Evolutionary conservation across 2,113 vertebrate genomes (phyloP), one percentile per base, ranked within the genome.

Genomic region (Mesembrinibis cayennensis): DNA sequence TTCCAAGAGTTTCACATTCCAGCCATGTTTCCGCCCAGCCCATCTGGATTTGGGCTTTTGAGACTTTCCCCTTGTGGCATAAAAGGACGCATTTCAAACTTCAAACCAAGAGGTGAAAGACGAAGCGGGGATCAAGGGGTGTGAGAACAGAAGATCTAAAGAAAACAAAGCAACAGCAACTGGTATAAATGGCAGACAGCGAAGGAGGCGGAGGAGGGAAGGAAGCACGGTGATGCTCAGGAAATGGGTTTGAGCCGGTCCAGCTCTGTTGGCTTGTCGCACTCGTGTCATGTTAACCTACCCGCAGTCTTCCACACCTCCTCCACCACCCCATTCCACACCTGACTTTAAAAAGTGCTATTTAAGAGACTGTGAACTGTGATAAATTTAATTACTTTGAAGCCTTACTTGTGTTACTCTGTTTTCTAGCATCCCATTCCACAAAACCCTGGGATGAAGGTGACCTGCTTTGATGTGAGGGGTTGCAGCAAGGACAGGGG

Each of bases 1-100:
- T 25, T 49, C 19, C 0, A 1, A 16, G 14, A 61, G 11, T 58
- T 90, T 74, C 19, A 7, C 6, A 1, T 56, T 63, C 74, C 4
- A 10, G 26, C 27, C 13, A 2, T 7, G 42, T 66, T 93, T 83
- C 53, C 17, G 36, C 22, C 18, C n/a, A 70, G 29, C 67, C 38
- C 45, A 34, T 19, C 34, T 44, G 34, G 61, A 42, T 77, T 52
- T 77, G 79, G 38, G 38, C 38, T 38, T 38, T 38, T 38, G 38
- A 49, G 67, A 32, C 45, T 71, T 79, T 52, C 10, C 29, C 29
- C 44, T 80, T 45, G 13, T 78, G 63, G 18, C 29, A 13, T n/a
- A 5, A 7, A 62, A 92, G 29, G 22, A 42, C 8, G 3, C 0
- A 0, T 44, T 71, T 74, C 59, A 81, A 26, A 82, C 36, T 61